Evolutionary conservation across 2,113 vertebrate species (phyloP), one percentile per base, ranked within the genome.

Genomic region (Cavia porcellus): DNA sequence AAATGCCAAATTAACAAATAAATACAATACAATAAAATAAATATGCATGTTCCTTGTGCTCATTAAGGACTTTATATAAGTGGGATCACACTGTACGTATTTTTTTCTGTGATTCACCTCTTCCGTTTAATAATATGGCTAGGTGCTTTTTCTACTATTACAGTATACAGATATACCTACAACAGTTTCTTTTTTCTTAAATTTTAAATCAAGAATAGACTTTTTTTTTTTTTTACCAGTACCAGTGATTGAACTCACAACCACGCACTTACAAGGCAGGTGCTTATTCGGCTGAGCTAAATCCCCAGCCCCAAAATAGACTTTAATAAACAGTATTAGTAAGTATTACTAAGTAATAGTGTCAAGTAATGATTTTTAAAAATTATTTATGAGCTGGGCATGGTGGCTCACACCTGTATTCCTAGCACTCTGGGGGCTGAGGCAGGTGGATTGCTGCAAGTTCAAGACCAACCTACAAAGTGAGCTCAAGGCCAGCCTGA

Each of bases 171-270:
- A 66, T 83, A 24, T 47, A 50, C 45, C 25, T 47, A 17, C 7
- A 50, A 79, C 5, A 28, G 38, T n/a, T 93, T 57, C 7, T 50
- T 42, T 50, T 25, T 88, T 50, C 32, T 1, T 38, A 30, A 86
- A 75, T 80, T 75, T 83, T 38, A 83, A 52, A 68, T 66, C 85
- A 77, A 28, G 52, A 93, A 89, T n/a, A n/a, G n/a, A n/a, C n/a
- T n/a, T n/a, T n/a, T n/a, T n/a, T n/a, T n/a, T n/a, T n/a, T n/a
- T n/a, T n/a, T n/a, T n/a, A n/a, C n/a, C n/a, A n/a, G n/a, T n/a
- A n/a, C n/a, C n/a, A n/a, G n/a, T n/a, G n/a, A n/a, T n/a, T n/a
- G n/a, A n/a, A n/a, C n/a, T n/a, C n/a, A n/a, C n/a, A n/a, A n/a
- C n/a, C n/a, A n/a, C n/a, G n/a, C n/a, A n/a, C n/a, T n/a, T n/a